These are phyloP conservation scores for Heteromurus nitidus DNA, from an alignment of 2,888 invertebrate genomes.

Conservation along the genomic window DNA sequence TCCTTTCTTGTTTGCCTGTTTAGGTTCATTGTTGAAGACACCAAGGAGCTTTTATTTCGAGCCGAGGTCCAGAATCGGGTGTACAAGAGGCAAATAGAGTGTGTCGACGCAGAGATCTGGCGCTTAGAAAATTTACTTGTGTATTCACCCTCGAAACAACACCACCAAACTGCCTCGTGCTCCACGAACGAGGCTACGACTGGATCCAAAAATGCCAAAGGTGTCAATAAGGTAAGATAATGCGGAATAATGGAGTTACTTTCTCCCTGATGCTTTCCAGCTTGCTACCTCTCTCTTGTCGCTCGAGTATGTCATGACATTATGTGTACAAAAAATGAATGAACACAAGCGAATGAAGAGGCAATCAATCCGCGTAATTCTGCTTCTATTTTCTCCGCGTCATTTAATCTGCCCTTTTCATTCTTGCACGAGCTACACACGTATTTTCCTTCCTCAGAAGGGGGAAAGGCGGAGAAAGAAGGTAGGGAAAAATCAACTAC, in stretches of 20 bases:
- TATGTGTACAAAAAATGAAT: too few species aligned
- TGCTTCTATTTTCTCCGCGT: conserved; percentile 22
- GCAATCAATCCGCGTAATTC: conserved; percentile 40
- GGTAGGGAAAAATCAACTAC: not conserved
- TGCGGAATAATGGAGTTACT: too few species aligned
- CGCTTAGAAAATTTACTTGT: conserved; percentile 82
- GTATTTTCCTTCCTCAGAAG: not conserved
- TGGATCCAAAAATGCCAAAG: conserved; percentile 28
- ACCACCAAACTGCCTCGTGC: conserved; percentile 9
- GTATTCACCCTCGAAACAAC: conserved; percentile 76
- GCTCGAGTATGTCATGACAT: too few species aligned
- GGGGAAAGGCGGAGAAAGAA: not conserved
- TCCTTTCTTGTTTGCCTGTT: conserved; percentile 13
- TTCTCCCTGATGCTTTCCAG: too few species aligned
- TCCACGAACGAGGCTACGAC: conserved; percentile 9
- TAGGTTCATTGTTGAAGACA: conserved; percentile 87
- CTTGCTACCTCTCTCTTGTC: too few species aligned
- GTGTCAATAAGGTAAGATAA: conserved; percentile 22
- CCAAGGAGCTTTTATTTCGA: conserved; percentile 84
- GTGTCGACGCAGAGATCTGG: conserved; percentile 86
- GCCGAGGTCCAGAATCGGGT: conserved; percentile 94
- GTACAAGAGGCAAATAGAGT: conserved; percentile 87
- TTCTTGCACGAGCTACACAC: too few species aligned
- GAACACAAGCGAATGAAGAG: conserved; percentile 24
- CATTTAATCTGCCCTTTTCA: conserved; percentile 38